A percentile compares a stretch with the other conserved stretches of the same genome.
Conservation (phyloP, 2,113 vertebrate genomes). For the Syrrhaptes paradoxus region DNA sequence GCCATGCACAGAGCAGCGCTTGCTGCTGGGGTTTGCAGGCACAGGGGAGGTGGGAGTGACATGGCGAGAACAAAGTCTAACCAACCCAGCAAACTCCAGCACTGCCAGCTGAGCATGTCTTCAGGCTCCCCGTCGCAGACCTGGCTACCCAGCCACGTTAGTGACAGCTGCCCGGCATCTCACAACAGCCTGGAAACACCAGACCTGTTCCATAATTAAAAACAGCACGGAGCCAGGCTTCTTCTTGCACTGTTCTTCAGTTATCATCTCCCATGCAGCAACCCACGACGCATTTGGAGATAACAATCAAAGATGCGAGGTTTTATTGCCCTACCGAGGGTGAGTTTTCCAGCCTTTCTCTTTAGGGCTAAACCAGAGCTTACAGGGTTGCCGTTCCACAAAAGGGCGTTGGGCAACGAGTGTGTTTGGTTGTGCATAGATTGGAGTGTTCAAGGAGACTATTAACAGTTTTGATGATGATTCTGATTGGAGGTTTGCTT, state of each 20-base stretch:
- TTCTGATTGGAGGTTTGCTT: neutral
- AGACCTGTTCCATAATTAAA: neutral
- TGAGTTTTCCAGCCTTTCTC: neutral
- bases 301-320: neutral
- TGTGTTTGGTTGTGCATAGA: neutral
- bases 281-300: neutral
- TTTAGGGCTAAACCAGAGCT: neutral
- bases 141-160: neutral
- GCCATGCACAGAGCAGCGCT: neutral
- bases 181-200: neutral
- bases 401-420: accelerated
- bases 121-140: accelerated
- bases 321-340: neutral
- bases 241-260: neutral
- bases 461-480: neutral
- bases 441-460: neutral
- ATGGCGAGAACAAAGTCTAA: accelerated
- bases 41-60: neutral
- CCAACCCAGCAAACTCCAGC: no score
- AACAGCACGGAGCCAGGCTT: neutral
- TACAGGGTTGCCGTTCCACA: neutral
- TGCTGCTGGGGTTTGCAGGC: neutral
- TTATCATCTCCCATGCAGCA: neutral
- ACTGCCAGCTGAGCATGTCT: neutral
- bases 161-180: neutral